Percentiles rank a stretch among this genome's conserved stretches.
Evolutionary conservation across 2,888 invertebrate species (phyloP).

Genomic region (Capitulum mitella): DNA sequence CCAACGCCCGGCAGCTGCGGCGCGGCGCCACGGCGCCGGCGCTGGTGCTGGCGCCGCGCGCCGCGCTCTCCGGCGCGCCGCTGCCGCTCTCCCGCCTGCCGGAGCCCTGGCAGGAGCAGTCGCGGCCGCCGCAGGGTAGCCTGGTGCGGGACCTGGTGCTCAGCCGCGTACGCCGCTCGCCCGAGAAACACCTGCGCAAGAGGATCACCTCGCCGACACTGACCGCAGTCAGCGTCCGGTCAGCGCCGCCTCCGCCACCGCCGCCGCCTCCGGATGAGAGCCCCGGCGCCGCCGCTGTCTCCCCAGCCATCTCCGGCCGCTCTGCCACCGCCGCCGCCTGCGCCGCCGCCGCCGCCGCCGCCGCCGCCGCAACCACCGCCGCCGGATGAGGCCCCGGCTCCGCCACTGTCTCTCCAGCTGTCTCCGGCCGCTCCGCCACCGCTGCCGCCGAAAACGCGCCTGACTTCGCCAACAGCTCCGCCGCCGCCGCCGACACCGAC

Average conservation of each 20-base stretch:
- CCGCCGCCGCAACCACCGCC: neutral
- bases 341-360: neutral
- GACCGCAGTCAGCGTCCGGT: neutral
- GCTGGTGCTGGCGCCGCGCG: neutral
- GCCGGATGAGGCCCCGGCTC: neutral
- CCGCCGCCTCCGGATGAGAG: neutral
- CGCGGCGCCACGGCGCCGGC: neutral
- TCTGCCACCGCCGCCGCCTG: neutral
- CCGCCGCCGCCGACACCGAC: neutral
- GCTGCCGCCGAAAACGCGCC: neutral
- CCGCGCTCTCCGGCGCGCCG: neutral
- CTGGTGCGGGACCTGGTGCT: constrained; percentile 10
- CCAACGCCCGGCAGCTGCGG: neutral
- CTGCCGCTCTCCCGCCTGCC: neutral
- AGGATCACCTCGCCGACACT: neutral
- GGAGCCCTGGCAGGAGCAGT: neutral
- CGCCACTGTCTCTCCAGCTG: too few relatives aligned
- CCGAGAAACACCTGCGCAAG: neutral
- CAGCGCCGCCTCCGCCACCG: neutral
- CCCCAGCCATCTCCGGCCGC: too few relatives aligned
- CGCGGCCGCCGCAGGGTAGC: neutral
- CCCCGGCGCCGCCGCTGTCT: too few relatives aligned
- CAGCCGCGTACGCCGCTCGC: neutral
- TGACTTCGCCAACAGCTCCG: neutral
- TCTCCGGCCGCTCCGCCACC: neutral